phyloP scores from a whole-genome alignment of 2,888 invertebrate species.

The Torymus texanus region DNA sequence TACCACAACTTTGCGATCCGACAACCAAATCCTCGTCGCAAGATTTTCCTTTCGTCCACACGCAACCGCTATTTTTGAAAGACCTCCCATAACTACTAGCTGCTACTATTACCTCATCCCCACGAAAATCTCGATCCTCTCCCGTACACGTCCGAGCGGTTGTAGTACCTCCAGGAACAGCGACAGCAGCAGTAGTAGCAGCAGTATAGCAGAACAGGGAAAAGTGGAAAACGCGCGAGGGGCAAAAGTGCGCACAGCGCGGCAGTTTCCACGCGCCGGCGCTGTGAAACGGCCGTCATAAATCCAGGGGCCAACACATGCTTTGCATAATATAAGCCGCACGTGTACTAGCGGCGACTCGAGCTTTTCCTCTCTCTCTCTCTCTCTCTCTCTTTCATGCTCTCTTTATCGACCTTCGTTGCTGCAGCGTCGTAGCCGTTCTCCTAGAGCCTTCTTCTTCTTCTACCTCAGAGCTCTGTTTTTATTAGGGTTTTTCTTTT shows the following conservation, averaged over 20 bases:
- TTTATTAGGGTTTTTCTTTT: slow-evolving; percentile 6
- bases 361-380: slow-evolving; percentile 51
- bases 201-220: slow-evolving; percentile 29
- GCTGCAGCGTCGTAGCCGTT: slow-evolving; percentile 37
- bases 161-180: not conserved
- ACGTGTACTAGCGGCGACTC: slow-evolving; percentile 54
- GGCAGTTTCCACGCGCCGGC: slow-evolving; percentile 60
- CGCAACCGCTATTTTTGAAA: slow-evolving; percentile 11
- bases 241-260: slow-evolving; percentile 58
- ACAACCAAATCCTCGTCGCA: not conserved
- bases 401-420: slow-evolving; percentile 54
- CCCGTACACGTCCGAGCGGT: slow-evolving; percentile 7
- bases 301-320: slow-evolving; percentile 71
- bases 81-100: not conserved
- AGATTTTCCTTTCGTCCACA: not conserved
- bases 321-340: slow-evolving; percentile 74
- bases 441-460: not conserved
- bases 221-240: slow-evolving; percentile 52
- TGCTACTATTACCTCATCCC: not conserved
- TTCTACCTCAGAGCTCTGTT: not conserved
- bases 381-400: slow-evolving; percentile 49
- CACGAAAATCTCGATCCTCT: slow-evolving; percentile 10
- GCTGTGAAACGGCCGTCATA: slow-evolving; percentile 70
- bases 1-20: no score
- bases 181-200: not conserved